Evolutionary conservation across 2,888 invertebrate species (phyloP).

Genomic region (Heliconius ismenius): DNA sequence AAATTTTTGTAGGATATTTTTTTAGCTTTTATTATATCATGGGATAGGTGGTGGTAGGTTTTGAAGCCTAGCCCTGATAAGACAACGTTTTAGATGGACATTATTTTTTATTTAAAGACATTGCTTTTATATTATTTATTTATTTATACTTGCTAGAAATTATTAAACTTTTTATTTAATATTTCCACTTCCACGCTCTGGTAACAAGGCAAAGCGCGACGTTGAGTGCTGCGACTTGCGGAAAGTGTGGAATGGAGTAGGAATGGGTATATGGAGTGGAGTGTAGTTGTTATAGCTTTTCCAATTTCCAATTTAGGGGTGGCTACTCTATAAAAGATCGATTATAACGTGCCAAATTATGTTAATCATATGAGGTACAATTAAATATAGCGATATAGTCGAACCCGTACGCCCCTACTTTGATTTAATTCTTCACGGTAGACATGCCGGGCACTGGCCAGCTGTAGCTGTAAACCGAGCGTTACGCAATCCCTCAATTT

Average conservation of each 20-base stretch:
- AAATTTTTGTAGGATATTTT: background rate
- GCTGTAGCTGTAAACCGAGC: background rate
- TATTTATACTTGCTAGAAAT: too few species aligned
- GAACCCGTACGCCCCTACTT: background rate
- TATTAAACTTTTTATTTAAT: too few species aligned
- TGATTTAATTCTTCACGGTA: constrained; percentile 5
- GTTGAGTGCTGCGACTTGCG: too few species aligned
- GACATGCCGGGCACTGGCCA: background rate
- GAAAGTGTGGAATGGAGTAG: too few species aligned
- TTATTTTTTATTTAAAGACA: background rate
- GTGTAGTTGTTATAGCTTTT: background rate
- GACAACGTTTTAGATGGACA: background rate
- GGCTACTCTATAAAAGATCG: background rate
- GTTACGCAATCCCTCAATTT: background rate
- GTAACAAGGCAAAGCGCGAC: too few species aligned
- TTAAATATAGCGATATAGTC: background rate
- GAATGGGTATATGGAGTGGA: too few species aligned
- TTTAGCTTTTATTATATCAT: background rate
- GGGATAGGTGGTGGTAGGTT: background rate
- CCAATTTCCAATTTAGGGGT: background rate
- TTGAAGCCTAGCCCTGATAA: background rate
- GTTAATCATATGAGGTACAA: constrained; percentile 2
- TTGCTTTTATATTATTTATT: background rate
- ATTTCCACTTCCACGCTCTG: too few species aligned
- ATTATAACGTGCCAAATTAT: constrained; percentile 10